Base-by-base conservation (phyloP, 1,140 invertebrate species). In the Cotesia vestalis region DNA sequence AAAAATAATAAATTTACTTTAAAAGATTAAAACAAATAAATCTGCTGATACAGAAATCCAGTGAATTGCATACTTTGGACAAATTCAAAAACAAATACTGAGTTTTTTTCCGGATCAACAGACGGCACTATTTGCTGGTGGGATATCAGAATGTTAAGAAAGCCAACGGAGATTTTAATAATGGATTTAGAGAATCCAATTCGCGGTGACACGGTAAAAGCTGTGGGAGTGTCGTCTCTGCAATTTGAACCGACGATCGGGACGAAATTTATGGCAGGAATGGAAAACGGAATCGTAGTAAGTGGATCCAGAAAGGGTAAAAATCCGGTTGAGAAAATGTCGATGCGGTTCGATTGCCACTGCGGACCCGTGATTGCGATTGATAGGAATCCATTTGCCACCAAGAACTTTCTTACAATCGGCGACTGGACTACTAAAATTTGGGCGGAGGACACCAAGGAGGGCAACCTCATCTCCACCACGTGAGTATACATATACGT, bases 171-270 rank as follows among this genome's bases (percentile, higher is more conserved):
- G 75, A 89, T 89, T 8, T 87, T 96, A 75, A 91, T 94, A 38
- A 90, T 96, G 81, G 94, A 96, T 84, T 89, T 93, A 1, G 89
- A 92, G 0, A 92, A 93, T 87, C 89, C 87, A 20, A 6, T 36
- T 12, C 77, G 78, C 5, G 90, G 92, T 75, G 89, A 92, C 38
- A 78, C 91, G 5, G 87, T 89, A 1, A 90, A 90, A 64, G 93
- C 94, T 40, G 89, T 93, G 64, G 94, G 94, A 51, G 91, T 94
- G 36, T 94, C 94, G 1, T 90, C 91, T 73, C 85, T 97, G 51
- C 94, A 97, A 85, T 96, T 93, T 84, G 95, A 97, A 84, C 88
- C 91, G 1, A 95, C 94, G 1, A 95, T 96, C 81, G 94, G 94
- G 1, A 95, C 94, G 11, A 92, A 74, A 72, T 85, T 85, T 59